Base-by-base conservation (phyloP, 2,797 vertebrate species). In the Cryptoblepharus egeriae region DNA sequence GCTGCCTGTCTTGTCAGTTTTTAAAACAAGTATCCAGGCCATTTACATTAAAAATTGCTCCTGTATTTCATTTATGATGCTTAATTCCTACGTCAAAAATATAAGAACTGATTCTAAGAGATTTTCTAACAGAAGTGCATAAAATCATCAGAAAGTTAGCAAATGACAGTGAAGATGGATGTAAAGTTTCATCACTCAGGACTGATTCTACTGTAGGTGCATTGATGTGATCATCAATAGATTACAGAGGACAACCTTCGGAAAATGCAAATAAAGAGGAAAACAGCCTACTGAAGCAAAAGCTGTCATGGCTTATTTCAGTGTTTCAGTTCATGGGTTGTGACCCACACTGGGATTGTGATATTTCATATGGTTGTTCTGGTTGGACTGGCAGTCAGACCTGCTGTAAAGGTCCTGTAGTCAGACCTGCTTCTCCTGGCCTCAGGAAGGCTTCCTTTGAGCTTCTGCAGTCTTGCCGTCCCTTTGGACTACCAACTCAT, bases 1-100 rank as follows among this genome's bases (percentile, higher is more conserved):
- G 83, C 80, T 89, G 75, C 88, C 91, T 87, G 52, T 81, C 78
- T 90, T 77, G 87, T 83, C 86, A 89, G 68, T 77, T 92, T 74
- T 93, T 71, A 82, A 82, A 82, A 82, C 49, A 80, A 83, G 87
- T 90, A 87, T 77, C 80, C 76, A 82, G 86, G 57, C n/a, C 58
- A 90, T 86, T 83, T 1, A 5, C 26, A 80, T 20, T 83, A 91
- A 87, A 9, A 0, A 16, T 74, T 88, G 82, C 10, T 89, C 61
- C 79, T 42, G 58, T 77, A 64, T 16, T 52, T 52, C 63, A 52
- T 52, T 52, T 52, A 52, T 52, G 49, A 13, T 52, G 8, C 79
- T 42, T 77, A 67, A 9, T 52, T 57, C 63, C 37, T 58, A 12
- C 9, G 1, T 61, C 5, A 16, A 72, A 80, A 85, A 85, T 74